Conservation (phyloP, 1,140 invertebrate genomes). For the Calliphora vicina region DNA sequence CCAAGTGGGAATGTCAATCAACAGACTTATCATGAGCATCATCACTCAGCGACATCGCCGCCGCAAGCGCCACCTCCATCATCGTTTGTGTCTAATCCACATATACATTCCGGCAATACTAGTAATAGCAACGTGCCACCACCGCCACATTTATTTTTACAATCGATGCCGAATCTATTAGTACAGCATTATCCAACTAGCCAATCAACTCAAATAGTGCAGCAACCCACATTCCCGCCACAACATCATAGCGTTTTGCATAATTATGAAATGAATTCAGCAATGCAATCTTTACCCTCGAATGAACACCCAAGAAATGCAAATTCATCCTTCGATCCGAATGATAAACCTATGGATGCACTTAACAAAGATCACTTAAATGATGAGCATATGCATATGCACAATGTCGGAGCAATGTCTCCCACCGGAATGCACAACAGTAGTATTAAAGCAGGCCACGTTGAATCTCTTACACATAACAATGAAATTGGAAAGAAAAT, state of each 20-base stretch:
- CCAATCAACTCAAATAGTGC: slow-evolving; percentile 29
- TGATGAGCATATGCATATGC: slow-evolving; percentile 25
- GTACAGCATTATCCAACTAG: slow-evolving; percentile 50
- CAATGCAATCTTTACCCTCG: neutral
- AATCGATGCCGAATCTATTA: slow-evolving; percentile 51
- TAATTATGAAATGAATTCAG: neutral
- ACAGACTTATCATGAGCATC: neutral
- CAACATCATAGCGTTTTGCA: slow-evolving; percentile 18
- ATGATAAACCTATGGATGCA: neutral
- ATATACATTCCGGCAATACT: slow-evolving; percentile 38
- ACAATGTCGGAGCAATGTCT: slow-evolving; percentile 26
- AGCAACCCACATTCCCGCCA: neutral
- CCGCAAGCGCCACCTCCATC: neutral
- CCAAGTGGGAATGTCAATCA: neutral
- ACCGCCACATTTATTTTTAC: slow-evolving; percentile 46
- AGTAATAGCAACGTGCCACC: slow-evolving; percentile 14
- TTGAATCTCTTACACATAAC: neutral
- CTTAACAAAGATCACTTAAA: neutral
- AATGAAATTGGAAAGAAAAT: neutral
- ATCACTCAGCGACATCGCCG: neutral
- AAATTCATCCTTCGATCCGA: neutral
- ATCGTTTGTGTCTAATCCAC: slow-evolving; percentile 1
- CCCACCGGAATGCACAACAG: slow-evolving; percentile 20
- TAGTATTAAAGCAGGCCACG: neutral
- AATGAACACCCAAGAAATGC: neutral